Conservation (phyloP, 1,140 invertebrate species). For the Asbolus verrucosus region DNA sequence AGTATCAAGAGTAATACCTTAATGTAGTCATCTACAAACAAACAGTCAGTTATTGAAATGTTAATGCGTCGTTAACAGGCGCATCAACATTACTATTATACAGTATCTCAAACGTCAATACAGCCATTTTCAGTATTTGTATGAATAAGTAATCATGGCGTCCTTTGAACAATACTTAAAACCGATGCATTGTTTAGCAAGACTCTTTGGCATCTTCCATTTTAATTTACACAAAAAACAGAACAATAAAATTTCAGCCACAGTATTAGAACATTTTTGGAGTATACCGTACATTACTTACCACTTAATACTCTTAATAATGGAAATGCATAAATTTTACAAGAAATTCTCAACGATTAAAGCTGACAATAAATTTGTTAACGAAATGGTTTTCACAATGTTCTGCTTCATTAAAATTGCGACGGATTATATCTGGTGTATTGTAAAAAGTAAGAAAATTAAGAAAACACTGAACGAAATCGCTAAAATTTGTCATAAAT, state of each 20-base stretch:
- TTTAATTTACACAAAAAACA: background rate
- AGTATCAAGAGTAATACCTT: slow-evolving; percentile 22
- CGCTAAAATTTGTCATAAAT: background rate
- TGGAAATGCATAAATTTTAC: background rate
- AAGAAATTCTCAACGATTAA: no score
- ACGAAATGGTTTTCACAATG: background rate
- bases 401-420: background rate
- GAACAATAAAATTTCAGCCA: background rate
- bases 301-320: background rate
- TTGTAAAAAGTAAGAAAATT: background rate
- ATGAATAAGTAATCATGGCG: slow-evolving; percentile 1
- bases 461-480: background rate
- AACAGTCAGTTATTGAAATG: slow-evolving; percentile 22
- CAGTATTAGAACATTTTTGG: background rate
- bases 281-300: slow-evolving; percentile 16
- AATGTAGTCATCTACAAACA: slow-evolving; percentile 25
- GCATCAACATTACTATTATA: background rate
- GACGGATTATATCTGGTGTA: slow-evolving; percentile 3
- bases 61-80: background rate
- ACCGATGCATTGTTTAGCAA: background rate
- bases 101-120: no score
- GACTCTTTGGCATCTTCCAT: slow-evolving; percentile 11
- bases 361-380: no score
- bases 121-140: no score
- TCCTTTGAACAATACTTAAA: background rate